Conservation (phyloP, 2,113 vertebrate species). For the Micromys minutus region DNA sequence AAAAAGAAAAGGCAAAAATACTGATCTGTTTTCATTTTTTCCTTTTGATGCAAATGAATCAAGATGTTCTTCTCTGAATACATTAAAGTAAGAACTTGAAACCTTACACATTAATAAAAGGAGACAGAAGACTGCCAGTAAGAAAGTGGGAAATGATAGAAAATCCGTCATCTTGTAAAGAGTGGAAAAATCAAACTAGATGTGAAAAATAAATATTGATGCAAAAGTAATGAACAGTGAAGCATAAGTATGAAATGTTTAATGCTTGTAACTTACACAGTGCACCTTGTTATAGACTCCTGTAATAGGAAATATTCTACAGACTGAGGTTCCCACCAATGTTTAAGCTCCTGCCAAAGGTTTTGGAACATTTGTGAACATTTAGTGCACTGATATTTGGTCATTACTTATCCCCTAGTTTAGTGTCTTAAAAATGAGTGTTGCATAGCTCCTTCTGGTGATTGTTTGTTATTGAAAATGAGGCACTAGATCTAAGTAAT, state of each 20-base stretch:
- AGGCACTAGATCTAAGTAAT: background rate
- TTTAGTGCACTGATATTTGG: background rate
- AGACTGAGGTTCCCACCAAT: background rate
- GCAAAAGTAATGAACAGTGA: constrained; percentile 46
- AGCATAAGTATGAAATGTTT: constrained; percentile 54
- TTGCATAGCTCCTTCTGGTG: background rate
- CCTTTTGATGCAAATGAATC: constrained; percentile 47
- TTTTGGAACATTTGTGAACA: constrained; percentile 20
- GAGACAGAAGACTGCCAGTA: constrained; percentile 64
- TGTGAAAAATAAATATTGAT: constrained; percentile 63
- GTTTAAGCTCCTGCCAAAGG: background rate
- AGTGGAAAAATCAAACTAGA: constrained; percentile 58
- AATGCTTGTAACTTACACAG: background rate
- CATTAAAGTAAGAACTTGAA: constrained; percentile 48
- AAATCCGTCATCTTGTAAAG: constrained; percentile 62
- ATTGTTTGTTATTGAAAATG: background rate
- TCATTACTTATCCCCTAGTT: background rate
- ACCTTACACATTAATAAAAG: constrained; percentile 68
- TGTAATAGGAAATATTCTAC: constrained; percentile 12
- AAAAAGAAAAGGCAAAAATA: constrained; percentile 6
- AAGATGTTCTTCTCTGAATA: constrained; percentile 20
- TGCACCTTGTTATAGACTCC: background rate
- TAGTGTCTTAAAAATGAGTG: background rate
- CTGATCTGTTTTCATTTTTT: constrained; percentile 23
- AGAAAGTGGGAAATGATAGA: constrained; percentile 58